Evolutionary conservation across 2,888 invertebrate species (phyloP), one percentile per base, ranked within the genome.

Genomic region (Athalia cordata): DNA sequence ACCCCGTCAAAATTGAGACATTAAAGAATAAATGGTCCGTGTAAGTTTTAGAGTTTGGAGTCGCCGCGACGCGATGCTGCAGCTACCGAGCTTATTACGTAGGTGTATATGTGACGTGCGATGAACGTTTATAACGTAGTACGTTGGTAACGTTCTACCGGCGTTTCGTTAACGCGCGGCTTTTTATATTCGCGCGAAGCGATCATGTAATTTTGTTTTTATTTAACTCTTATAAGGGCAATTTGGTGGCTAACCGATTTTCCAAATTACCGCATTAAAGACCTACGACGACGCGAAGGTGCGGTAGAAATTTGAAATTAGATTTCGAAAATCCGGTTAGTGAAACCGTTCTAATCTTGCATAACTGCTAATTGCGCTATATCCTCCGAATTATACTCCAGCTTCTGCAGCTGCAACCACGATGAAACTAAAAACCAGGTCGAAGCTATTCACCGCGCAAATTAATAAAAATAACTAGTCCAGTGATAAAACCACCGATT

Each of bases 1-100:
- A 59, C 70, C 57, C 70, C 13, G 11, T 59, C 59, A 47, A 47
- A 72, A 72, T 72, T 59, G 72, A 72, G 72, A 57, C 57, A 72
- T 59, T 72, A 47, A 59, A 59, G 45, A n/a, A 47, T 72, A 47
- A 57, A 57, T 47, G 70, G 70, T 13, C 59, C 70, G 57, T 59
- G 13, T 72, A 72, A 72, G 47, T 72, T 59, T 72, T 4, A 13
- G 59, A 59, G 47, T 59, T 59, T 45, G n/a, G 59, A 57, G 47
- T 72, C 45, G 72, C 13, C 45, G 29, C 29, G 2, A 29, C 29
- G 29, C 29, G 29, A 2, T 29, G 29, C 29, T 29, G 29, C 29
- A 2, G 29, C 29, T 29, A 29, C 29, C 29, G 29, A 29, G 29
- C 29, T 29, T 29, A 29, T 29, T 29, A 29, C 29, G 1, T 29